Conservation (phyloP, 2,797 vertebrate species). For the Falco novaeseelandiae region DNA sequence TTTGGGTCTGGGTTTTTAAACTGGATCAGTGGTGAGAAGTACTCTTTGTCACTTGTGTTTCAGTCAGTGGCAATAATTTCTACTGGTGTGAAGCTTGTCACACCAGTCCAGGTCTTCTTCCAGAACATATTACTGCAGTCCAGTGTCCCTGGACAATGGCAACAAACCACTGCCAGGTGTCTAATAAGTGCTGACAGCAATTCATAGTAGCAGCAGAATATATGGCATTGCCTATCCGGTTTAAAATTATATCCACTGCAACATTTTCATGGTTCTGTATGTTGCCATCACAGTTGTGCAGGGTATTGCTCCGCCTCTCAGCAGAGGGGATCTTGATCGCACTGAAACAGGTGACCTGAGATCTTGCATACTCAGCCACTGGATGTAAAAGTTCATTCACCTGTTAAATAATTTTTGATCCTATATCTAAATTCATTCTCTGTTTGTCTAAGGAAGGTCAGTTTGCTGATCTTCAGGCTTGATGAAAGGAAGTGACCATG, state of each 20-base stretch:
- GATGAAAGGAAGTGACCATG: neutral
- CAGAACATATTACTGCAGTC: neutral
- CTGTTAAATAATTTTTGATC: neutral
- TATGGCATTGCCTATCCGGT: neutral
- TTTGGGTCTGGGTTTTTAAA: neutral
- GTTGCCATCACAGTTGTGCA: neutral
- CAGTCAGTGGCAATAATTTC: neutral
- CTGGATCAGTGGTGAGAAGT: neutral
- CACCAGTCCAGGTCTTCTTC: neutral
- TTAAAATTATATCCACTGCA: neutral
- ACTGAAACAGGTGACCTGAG: neutral
- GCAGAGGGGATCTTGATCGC: neutral
- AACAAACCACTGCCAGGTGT: neutral
- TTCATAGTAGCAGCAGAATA: neutral
- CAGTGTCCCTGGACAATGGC: neutral
- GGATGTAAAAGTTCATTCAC: neutral
- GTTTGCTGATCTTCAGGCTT: neutral
- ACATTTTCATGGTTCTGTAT: neutral
- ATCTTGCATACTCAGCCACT: neutral
- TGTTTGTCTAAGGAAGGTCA: neutral
- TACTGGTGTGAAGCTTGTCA: neutral
- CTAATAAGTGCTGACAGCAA: neutral
- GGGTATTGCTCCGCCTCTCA: neutral
- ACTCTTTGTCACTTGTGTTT: neutral
- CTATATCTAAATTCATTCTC: neutral